Evolutionary conservation across 2,113 vertebrate genomes (phyloP), one percentile per base, ranked within the genome.

Genomic region (Orientallactaga bullata): DNA sequence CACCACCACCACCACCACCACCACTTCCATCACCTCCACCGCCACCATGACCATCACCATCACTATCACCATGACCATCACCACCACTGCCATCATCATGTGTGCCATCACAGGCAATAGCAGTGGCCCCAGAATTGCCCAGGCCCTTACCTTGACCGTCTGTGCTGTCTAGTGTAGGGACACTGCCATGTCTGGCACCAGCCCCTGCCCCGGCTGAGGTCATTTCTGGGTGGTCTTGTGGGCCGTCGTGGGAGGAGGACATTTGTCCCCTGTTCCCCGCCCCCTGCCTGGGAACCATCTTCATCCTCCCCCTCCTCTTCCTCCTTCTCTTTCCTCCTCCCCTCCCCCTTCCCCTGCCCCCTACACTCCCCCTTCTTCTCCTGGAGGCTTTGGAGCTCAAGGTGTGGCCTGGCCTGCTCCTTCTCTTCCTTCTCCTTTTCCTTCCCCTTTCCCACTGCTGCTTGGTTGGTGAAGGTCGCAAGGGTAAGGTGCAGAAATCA

Each of bases 201-300:
- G 73, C 91, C 0, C 93, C 97, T 0, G 97, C 97, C 0, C 95
- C 89, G 0, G 90, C 95, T 28, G 97, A 71, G 72, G 92, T 97
- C 91, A 97, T 39, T 95, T 93, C 97, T 0, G 97, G 96, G 1
- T 97, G 95, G 35, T 97, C 97, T n/a, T 95, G 97, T 90, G 8
- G 42, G 42, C 97, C 97, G 2, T 93, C 96, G 1, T 97, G 97
- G 0, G 97, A 97, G 2, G 94, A 96, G 8, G 5, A 47, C 0
- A 90, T 95, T 77, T 97, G 97, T 0, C 89, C 86, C n/a, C n/a
- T n/a, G n/a, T n/a, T n/a, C n/a, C n/a, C n/a, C n/a, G n/a, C n/a
- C n/a, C 2, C 82, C 88, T 2, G 96, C 95, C 51, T 97, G 96
- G 0, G 35, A 93, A 0, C 69, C 86, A 0, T 96, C 97, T 94